These are phyloP conservation scores for Diogma glabrata DNA, from an alignment of 2,888 invertebrate genomes.

Conservation along the genomic window DNA sequence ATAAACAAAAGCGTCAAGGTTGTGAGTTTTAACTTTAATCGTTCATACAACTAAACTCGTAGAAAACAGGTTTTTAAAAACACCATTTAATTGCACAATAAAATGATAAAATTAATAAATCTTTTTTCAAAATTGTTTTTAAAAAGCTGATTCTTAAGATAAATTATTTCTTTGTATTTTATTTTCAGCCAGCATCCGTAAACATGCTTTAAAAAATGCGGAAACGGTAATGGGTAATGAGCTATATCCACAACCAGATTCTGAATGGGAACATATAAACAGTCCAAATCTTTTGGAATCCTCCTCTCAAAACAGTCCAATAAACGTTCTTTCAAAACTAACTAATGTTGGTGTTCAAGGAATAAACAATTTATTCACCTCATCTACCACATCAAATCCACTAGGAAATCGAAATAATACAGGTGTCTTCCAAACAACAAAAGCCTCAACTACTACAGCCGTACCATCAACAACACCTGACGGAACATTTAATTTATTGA, in stretches of 20 bases:
- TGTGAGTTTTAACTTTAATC: no score
- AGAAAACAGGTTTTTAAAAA: no score
- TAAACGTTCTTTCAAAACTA: constrained; percentile 29
- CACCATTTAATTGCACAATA: no score
- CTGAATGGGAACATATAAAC: constrained; percentile 27
- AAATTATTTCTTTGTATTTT: constrained; percentile 13
- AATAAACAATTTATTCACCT: constrained; percentile 26
- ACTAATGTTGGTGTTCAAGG: constrained; percentile 38
- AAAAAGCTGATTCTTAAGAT: neutral
- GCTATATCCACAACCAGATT: constrained; percentile 33
- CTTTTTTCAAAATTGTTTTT: neutral
- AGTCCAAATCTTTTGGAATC: neutral
- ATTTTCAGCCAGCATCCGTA: constrained; percentile 49
- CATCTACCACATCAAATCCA: constrained; percentile 26
- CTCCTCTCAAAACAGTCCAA: no score
- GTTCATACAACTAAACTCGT: no score
- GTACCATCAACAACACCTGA: neutral
- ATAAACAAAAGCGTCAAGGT: no score
- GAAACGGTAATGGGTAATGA: constrained; percentile 55
- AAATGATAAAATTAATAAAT: no score
- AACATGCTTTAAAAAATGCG: constrained; percentile 63
- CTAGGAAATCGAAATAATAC: constrained; percentile 25
- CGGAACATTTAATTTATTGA: neutral
- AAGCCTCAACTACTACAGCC: constrained; percentile 23
- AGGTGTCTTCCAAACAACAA: constrained; percentile 30